A percentile compares a stretch with the other conserved stretches of the same genome.
These are phyloP conservation scores for Priocnemis perturbator DNA, from an alignment of 2,888 invertebrate species.

Conservation along the genomic window DNA sequence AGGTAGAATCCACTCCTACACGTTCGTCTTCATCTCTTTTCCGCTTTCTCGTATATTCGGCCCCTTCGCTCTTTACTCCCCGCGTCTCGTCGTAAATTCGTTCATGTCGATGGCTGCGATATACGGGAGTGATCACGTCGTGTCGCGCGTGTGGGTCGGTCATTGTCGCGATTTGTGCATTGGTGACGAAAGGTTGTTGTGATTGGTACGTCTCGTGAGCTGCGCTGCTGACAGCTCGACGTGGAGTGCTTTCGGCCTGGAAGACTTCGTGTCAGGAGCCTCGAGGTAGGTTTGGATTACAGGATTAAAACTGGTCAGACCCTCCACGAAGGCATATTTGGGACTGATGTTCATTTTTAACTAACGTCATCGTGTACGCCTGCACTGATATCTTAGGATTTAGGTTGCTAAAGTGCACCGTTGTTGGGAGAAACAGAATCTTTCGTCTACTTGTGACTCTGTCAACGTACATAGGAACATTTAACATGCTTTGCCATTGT, in stretches of 20 bases:
- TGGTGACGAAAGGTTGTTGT: background rate
- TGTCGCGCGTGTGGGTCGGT: no score
- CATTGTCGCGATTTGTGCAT: no score
- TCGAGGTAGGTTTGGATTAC: constrained; percentile 41
- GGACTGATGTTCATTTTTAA: background rate
- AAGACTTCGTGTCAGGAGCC: constrained; percentile 51
- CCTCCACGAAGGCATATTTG: no score
- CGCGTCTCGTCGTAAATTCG: background rate
- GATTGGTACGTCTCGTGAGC: constrained; percentile 3
- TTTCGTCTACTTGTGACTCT: no score
- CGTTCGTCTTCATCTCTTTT: background rate
- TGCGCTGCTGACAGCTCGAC: constrained; percentile 19
- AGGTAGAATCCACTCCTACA: constrained; percentile 57
- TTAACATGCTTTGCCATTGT: no score
- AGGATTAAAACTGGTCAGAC: no score
- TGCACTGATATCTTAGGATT: no score
- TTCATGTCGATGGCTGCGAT: background rate
- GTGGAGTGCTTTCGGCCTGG: constrained; percentile 53
- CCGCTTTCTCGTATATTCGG: background rate
- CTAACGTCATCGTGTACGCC: background rate
- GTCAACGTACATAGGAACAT: no score
- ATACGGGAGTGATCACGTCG: background rate
- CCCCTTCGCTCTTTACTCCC: background rate
- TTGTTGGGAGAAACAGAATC: no score
- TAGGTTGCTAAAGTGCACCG: no score